Evolutionary conservation across 1,140 invertebrate species (phyloP), one percentile per base, ranked within the genome.

Genomic region (Hermatobates lingyangjiaoensis): DNA sequence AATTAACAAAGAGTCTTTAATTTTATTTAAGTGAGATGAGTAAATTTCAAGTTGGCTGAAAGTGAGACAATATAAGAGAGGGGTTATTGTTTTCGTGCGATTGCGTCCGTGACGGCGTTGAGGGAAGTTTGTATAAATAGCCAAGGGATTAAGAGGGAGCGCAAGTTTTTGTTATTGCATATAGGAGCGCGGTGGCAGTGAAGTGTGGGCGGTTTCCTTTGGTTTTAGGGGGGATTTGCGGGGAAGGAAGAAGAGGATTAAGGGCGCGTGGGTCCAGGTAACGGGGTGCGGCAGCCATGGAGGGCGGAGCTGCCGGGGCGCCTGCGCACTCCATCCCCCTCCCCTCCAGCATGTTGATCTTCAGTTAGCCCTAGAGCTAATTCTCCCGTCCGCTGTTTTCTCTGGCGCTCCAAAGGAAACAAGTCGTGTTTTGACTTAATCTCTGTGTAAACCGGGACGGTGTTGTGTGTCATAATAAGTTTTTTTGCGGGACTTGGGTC

Each of bases 381-480:
- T 57, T 54, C 55, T 45, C 44, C 40, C 53, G 54, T 12, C 51
- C 52, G 40, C 51, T 56, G 48, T 57, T 57, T 53, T 56, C 50
- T 51, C 50, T 55, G 28, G 27, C 49, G 50, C 53, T 53, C 59
- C 54, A 61, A 58, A 60, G 58, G 55, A 60, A 64, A 63, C 59
- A 59, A 60, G 48, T 54, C 57, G 56, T 63, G 61, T 62, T 62
- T 62, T 63, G 56, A 59, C 58, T 61, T 60, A 58, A 57, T 60
- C 57, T 61, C 57, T 61, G 56, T 62, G 57, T 61, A 56, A 58
- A 56, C 58, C 48, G 39, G 46, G 38, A 18, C 53, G 46, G 59
- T 61, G 59, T 60, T 58, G 57, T 60, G 60, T 60, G 54, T 59
- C 55, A 60, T 57, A 62, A 59, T 58, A 61, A 40, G 40, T 39